Evolutionary conservation across 2,797 vertebrate species (phyloP), one percentile per base, ranked within the genome.

Genomic region (Pseudochromis fuscus): DNA sequence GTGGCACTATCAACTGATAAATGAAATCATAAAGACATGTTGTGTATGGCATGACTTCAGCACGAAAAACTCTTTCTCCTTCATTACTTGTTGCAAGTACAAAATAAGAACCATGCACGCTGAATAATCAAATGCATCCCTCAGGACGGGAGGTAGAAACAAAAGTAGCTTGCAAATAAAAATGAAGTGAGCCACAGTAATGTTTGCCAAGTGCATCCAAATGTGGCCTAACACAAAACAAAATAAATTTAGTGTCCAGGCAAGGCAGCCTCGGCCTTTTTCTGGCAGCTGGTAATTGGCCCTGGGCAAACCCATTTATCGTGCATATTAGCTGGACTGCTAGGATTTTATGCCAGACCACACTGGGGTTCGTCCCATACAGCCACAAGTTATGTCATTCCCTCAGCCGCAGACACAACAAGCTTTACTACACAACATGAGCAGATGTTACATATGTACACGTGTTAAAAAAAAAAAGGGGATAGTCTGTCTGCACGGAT

Each of bases 251-350:
- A 71, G 58, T 24, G 74, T 70, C 58, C 38, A 30, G 6, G 35
- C 30, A 53, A 78, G 38, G 72, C 51, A 79, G 67, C 58, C 38
- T 40, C 77, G 74, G 60, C 82, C 73, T 83, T 83, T n/a, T 82
- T 42, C 80, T 69, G 59, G 57, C 67, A 79, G 82, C 64, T 75
- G 59, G 67, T 86, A 84, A 85, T 79, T 81, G 79, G 72, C 69
- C 65, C 25, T 51, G n/a, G 51, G 66, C 62, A 68, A 77, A 59
- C 40, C 69, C 75, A 87, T 83, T 88, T 77, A 80, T 77, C 2
- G 31, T 59, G 62, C 67, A 49, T 75, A 80, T 82, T 85, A 84
- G 74, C 59, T 82, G 59, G 49, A 33, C 46, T 40, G 55, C 53
- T 60, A 55, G 16, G 50, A 61, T 49, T 83, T 78, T 69, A 83